Evolutionary conservation across 2,113 vertebrate genomes (phyloP).

Genomic region (Thryonomys swinderianus): DNA sequence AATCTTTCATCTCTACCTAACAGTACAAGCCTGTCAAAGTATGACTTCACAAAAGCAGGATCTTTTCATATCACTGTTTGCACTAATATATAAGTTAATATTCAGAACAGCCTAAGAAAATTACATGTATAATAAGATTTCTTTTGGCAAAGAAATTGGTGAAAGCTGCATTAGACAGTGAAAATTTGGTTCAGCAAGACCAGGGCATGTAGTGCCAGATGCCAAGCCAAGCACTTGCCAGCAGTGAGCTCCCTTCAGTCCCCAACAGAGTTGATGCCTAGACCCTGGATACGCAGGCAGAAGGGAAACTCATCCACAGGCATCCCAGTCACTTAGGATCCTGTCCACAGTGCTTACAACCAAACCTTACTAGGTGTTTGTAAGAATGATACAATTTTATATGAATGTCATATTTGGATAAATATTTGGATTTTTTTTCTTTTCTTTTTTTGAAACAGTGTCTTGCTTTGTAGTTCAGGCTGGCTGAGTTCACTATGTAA

Average conservation of each 20-base stretch:
- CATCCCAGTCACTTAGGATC: not conserved
- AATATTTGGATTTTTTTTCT: too few relatives aligned
- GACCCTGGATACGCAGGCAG: too few relatives aligned
- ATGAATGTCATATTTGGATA: not conserved
- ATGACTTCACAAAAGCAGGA: not conserved
- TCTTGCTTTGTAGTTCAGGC: too few relatives aligned
- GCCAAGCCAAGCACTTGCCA: not conserved
- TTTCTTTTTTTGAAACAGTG: too few relatives aligned
- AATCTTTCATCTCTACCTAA: not conserved
- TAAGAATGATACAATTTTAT: not conserved
- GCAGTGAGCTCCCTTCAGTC: not conserved
- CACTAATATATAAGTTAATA: not conserved
- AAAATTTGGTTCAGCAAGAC: not conserved
- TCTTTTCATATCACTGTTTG: not conserved
- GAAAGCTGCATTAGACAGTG: not conserved
- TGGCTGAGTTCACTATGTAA: too few relatives aligned
- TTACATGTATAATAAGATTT: not conserved
- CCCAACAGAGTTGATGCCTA: not conserved
- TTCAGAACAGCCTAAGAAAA: not conserved
- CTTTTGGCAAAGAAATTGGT: not conserved
- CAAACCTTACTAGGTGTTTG: not conserved
- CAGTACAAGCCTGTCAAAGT: not conserved
- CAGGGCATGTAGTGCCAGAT: not conserved
- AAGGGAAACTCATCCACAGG: not conserved
- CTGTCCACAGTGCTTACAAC: not conserved